Conservation (phyloP, 1,140 invertebrate species). For the Elymnias hypermnestra region DNA sequence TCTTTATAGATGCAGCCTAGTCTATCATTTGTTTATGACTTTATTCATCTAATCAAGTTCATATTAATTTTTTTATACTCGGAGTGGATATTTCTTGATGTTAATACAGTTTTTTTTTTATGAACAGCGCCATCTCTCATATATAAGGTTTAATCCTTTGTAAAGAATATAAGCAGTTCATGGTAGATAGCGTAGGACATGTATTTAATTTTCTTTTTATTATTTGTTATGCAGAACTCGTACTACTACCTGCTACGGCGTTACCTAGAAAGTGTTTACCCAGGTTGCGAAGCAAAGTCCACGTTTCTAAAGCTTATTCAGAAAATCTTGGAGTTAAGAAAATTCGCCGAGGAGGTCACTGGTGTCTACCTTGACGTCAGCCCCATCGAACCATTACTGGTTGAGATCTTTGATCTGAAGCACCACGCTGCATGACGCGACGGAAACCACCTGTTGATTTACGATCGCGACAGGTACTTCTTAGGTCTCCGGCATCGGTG, state of each 20-base stretch:
- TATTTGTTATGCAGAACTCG: constrained; percentile 80
- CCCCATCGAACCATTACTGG: constrained; percentile 93
- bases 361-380: constrained; percentile 93
- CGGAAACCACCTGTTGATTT: too few species aligned
- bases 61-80: too few species aligned
- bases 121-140: too few species aligned
- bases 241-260: constrained; percentile 92
- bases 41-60: too few species aligned
- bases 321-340: constrained; percentile 91
- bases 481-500: too few species aligned
- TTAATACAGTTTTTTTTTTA: too few species aligned
- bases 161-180: too few species aligned
- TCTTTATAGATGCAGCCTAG: too few species aligned
- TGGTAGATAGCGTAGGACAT: background rate
- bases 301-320: constrained; percentile 91
- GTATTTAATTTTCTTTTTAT: background rate
- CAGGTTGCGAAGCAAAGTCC: constrained; percentile 89
- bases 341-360: constrained; percentile 90
- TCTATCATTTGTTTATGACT: too few species aligned
- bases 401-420: constrained; percentile 95
- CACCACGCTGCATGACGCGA: constrained; percentile 39
- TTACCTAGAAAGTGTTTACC: constrained; percentile 90
- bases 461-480: too few species aligned
- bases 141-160: too few species aligned
- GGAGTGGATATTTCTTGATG: too few species aligned